A percentile compares a stretch with the other conserved stretches of the same genome.
Evolutionary conservation across 2,888 invertebrate genomes (phyloP).

Genomic region (Mantis religiosa): DNA sequence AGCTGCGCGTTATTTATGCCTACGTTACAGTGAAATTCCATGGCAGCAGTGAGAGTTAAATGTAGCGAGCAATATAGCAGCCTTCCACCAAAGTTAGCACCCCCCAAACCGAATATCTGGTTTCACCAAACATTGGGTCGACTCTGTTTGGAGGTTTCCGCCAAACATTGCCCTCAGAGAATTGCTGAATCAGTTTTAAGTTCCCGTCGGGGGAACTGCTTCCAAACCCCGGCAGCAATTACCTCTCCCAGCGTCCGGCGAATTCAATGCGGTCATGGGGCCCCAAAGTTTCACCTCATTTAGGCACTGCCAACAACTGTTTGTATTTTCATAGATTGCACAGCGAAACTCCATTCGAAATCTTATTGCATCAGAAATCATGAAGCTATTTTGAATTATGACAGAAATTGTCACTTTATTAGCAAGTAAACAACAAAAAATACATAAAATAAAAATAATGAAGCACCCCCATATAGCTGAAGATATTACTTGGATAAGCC

Average conservation of each 20-base stretch:
- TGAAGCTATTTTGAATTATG: too few species aligned
- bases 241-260: background rate
- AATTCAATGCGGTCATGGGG: background rate
- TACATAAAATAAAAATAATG: too few species aligned
- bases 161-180: background rate
- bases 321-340: background rate
- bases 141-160: background rate
- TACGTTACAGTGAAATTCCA: background rate
- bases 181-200: background rate
- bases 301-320: background rate
- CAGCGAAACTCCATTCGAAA: background rate
- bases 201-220: background rate
- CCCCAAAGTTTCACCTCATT: background rate
- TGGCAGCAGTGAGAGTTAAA: background rate
- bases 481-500: too few species aligned
- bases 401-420: too few species aligned
- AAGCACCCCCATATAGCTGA: too few species aligned
- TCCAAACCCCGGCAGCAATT: background rate
- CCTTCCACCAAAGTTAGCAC: background rate
- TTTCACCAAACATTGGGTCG: background rate
- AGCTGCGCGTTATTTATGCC: background rate
- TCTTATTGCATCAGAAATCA: too few species aligned
- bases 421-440: too few species aligned
- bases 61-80: background rate
- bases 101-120: background rate